phyloP scores from a whole-genome alignment of 2,113 vertebrate genomes.

The Paracyprichromis sp. region DNA sequence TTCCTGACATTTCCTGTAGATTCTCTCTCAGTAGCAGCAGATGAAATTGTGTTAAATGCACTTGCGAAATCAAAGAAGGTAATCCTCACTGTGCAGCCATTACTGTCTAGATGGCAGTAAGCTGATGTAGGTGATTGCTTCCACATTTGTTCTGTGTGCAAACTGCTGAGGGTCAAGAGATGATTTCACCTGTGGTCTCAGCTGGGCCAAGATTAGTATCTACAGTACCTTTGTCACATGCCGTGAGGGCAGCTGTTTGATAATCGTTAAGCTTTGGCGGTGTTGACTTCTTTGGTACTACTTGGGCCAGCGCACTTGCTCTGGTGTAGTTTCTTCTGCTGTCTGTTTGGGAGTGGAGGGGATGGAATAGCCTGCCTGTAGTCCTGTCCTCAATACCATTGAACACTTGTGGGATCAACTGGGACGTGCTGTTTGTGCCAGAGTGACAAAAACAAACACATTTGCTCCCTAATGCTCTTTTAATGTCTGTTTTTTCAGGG shows the following conservation, averaged over 20 bases:
- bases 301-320: neutral
- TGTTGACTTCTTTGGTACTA: neutral
- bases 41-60: neutral
- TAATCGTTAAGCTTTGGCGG: neutral
- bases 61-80: neutral
- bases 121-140: neutral
- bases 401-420: neutral
- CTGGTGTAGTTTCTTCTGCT: neutral
- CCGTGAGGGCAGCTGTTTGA: neutral
- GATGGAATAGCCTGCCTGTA: neutral
- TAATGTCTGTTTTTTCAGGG: neutral
- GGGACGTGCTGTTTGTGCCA: neutral
- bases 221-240: neutral
- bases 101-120: fast-evolving
- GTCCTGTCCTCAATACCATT: neutral
- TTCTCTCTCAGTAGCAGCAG: neutral
- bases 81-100: neutral
- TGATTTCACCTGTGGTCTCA: neutral
- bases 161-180: neutral
- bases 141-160: fast-evolving
- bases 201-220: neutral
- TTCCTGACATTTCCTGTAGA: neutral
- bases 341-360: neutral
- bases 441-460: neutral
- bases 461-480: neutral